Evolutionary conservation across 1,140 invertebrate species (phyloP), one percentile per base, ranked within the genome.

Genomic region (Grapholita molesta): DNA sequence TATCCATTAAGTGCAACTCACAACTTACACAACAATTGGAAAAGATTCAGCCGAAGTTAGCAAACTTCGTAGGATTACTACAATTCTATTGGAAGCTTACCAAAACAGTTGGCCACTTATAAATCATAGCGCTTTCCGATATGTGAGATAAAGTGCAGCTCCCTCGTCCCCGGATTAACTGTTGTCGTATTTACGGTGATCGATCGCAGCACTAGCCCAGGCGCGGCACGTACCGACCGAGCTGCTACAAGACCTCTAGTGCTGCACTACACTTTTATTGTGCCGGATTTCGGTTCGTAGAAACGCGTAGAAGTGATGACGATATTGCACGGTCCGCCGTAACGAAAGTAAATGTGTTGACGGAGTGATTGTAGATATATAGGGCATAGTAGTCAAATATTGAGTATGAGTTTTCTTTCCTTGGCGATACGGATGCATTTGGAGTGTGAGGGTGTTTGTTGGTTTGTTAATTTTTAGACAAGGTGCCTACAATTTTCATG

Each of bases 121-220:
- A 48, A 48, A 48, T 48, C 42, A 48, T 48, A 48, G 66, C 52
- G 30, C 64, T 32, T 68, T 42, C 33, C 64, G 57, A 48, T 69
- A 74, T 66, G 69, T 65, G 69, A 65, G 61, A 75, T 38, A 65
- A 53, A 75, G 28, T 57, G 69, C 68, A 48, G 61, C 61, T 42
- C 66, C 52, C 70, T 71, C 68, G 66, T 75, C 69, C 70, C 53
- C 69, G 74, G 74, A 75, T 78, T 78, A 61, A 78, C 76, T 66
- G 69, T 64, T 74, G 77, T 76, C 74, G 73, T 76, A 69, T 74
- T 76, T 73, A 72, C 70, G 67, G 68, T 73, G 73, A 77, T 74
- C 71, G 70, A 76, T 77, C 73, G 70, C 64, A 64, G 69, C 76
- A 72, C 71, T 74, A 70, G 64, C 32, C 15, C 42, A 74, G 74